A percentile compares a stretch with the other conserved stretches of the same genome.
phyloP scores from a whole-genome alignment of 2,113 vertebrate genomes.

The Protobothrops flavoviridis region DNA sequence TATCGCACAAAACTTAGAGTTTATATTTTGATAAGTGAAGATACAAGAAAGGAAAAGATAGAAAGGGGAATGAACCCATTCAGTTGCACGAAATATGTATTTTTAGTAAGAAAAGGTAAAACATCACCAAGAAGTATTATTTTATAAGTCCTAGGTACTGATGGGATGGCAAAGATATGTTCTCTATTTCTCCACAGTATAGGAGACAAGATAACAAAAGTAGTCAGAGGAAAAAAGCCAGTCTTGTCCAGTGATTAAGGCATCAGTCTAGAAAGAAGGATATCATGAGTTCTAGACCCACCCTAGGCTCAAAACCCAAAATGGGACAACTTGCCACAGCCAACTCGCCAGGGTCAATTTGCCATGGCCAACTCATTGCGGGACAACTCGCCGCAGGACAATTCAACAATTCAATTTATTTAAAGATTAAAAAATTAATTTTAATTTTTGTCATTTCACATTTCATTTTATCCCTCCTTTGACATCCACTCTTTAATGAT shows the following conservation, averaged over 20 bases:
- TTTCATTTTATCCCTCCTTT: neutral
- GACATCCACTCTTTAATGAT: neutral
- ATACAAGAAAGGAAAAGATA: neutral
- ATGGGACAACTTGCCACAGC: neutral
- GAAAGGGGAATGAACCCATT: neutral
- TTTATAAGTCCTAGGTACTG: neutral
- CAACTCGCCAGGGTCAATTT: neutral
- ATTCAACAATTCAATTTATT: neutral
- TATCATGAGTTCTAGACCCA: neutral
- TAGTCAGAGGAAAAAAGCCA: neutral
- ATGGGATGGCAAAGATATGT: neutral
- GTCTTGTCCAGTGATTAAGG: neutral
- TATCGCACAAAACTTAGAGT: neutral
- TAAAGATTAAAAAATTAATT: neutral
- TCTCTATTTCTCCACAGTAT: neutral
- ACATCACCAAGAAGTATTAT: neutral
- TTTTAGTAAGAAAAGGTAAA: neutral
- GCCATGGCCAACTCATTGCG: too few relatives aligned
- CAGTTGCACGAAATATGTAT: neutral
- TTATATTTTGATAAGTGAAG: neutral
- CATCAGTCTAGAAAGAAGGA: neutral
- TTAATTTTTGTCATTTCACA: neutral
- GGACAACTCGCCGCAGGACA: neutral
- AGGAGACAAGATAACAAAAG: neutral
- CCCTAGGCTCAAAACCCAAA: neutral